Evolutionary conservation across 2,888 invertebrate species (phyloP).

Genomic region (Rhorus exstirpatorius): DNA sequence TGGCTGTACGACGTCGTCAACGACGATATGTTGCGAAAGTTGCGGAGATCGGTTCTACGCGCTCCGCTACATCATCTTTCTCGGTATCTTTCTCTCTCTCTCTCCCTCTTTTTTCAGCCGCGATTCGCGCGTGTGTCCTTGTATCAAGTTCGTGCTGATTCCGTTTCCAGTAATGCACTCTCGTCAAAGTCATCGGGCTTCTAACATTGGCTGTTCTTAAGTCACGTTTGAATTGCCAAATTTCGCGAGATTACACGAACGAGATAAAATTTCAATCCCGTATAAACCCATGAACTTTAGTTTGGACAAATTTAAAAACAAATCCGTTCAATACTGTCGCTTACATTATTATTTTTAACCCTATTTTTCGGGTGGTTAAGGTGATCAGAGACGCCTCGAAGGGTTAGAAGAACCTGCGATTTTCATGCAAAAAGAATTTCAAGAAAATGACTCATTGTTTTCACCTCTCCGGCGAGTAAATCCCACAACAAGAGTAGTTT

Average conservation of each 20-base stretch:
- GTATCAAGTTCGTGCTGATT: conserved; percentile 84
- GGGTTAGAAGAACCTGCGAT: no score
- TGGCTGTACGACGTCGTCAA: conserved; percentile 77
- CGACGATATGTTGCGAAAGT: conserved; percentile 66
- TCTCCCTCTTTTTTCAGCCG: conserved; percentile 80
- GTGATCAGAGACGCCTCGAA: no score
- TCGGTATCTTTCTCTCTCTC: conserved; percentile 27
- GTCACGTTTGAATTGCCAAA: neutral
- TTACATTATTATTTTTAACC: no score
- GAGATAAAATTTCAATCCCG: no score
- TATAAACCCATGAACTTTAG: no score
- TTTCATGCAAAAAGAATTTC: no score
- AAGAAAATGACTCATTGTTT: no score
- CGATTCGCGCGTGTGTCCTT: conserved; percentile 84
- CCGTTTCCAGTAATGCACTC: conserved; percentile 75
- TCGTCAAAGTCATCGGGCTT: conserved; percentile 34
- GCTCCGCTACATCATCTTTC: conserved; percentile 31
- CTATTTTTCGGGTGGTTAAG: no score
- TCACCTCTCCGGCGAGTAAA: no score
- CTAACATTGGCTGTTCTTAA: neutral
- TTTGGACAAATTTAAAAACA: no score
- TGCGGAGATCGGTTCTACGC: conserved; percentile 62
- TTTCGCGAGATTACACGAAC: neutral
- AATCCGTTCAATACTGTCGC: no score
- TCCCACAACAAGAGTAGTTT: no score